Conservation (phyloP, 2,113 vertebrate genomes). For the Cariama cristata region DNA sequence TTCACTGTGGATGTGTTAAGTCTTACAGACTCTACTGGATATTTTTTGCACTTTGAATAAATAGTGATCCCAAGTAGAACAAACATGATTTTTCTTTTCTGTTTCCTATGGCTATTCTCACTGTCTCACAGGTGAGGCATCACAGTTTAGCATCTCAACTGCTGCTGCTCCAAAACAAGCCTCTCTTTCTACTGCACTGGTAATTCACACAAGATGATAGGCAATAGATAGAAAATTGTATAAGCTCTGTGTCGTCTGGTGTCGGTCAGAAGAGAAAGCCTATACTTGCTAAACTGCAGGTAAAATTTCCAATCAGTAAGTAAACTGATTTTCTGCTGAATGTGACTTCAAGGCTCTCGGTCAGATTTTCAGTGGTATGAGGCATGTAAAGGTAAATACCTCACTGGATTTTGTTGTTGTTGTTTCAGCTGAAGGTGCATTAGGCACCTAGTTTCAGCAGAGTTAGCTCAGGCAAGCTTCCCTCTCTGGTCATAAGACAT, state of each 20-base stretch:
- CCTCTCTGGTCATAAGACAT: background rate
- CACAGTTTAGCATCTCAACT: background rate
- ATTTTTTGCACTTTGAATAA: conserved; percentile 9
- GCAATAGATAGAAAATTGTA: background rate
- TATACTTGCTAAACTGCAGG: background rate
- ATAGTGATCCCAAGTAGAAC: background rate
- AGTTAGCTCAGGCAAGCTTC: background rate
- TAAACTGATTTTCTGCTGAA: background rate
- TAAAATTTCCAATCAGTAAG: background rate
- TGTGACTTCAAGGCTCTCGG: background rate
- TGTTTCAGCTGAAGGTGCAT: background rate
- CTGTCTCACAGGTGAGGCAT: background rate
- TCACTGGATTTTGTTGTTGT: background rate
- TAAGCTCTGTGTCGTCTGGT: background rate
- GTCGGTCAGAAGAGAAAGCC: background rate
- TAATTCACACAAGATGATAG: background rate
- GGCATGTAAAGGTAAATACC: background rate
- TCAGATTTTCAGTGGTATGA: background rate
- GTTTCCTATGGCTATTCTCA: background rate
- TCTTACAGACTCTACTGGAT: background rate
- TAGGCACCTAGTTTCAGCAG: background rate
- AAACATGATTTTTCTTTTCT: background rate
- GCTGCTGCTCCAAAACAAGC: background rate
- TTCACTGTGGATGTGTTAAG: background rate
- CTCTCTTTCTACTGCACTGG: background rate